Percentiles rank a stretch among this genome's conserved stretches.
Conservation (phyloP, 2,797 vertebrate species). For the Phalanger gymnotis region DNA sequence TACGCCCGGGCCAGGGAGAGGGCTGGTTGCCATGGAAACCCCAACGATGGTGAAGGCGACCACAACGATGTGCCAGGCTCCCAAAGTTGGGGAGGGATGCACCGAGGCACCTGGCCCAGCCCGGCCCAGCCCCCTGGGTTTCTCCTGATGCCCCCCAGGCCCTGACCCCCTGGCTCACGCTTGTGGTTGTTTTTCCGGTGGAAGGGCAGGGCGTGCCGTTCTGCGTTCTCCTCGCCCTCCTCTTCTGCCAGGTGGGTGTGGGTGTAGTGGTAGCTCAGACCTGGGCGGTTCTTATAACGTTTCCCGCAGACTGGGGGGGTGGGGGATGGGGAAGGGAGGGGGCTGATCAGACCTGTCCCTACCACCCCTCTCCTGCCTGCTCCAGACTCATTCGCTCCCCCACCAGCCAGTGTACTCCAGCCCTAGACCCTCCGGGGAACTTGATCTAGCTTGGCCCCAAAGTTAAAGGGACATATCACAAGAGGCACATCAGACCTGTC, state of each 20-base stretch:
- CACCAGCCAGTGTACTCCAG: no score
- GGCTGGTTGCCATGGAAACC: conserved; percentile 91
- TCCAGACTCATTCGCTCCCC: background rate
- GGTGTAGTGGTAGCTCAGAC: conserved; percentile 97
- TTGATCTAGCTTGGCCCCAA: background rate
- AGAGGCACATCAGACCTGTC: background rate
- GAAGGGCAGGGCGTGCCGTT: conserved; percentile 94
- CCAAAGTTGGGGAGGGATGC: background rate
- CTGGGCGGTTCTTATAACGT: conserved; percentile 96
- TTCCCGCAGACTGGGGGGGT: conserved; percentile 84
- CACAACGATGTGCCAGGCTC: background rate
- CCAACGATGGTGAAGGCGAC: conserved; percentile 52
- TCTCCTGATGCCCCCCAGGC: conserved; percentile 59
- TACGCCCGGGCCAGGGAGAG: conserved; percentile 82
- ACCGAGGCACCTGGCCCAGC: conserved; percentile 28
- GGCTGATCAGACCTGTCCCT: conserved; percentile 27
- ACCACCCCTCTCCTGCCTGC: conserved; percentile 16
- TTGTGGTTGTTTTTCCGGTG: conserved; percentile 98
- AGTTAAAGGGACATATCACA: background rate
- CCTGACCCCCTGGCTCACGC: conserved; percentile 87
- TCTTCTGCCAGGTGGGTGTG: conserved; percentile 97
- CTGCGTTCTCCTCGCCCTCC: conserved; percentile 93
- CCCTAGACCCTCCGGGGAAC: background rate
- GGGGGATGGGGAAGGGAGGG: conserved; percentile 14
- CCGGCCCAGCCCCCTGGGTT: conserved; percentile 54